These are phyloP conservation scores for Drosophila suboccidentalis DNA, from an alignment of 2,888 invertebrate species.

Conservation along the genomic window DNA sequence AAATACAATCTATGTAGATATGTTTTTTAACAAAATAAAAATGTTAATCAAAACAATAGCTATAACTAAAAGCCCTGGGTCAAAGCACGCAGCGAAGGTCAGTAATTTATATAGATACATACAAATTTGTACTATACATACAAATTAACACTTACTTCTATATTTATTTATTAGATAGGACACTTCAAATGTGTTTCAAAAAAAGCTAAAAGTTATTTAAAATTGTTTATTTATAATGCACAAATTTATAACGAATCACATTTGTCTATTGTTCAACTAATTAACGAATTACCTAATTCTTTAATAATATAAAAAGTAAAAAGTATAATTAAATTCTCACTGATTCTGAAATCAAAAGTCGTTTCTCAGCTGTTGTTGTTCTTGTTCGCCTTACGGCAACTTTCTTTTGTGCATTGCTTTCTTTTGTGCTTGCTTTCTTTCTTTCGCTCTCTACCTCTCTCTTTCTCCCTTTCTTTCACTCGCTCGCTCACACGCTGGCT, in stretches of 20 bases:
- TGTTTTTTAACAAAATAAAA: constrained; percentile 27
- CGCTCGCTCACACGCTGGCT: background rate
- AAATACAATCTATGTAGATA: constrained; percentile 36
- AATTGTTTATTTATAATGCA: background rate
- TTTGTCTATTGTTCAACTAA: background rate
- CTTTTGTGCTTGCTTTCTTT: constrained; percentile 48
- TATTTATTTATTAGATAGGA: constrained; percentile 28
- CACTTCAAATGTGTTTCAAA: constrained; percentile 3
- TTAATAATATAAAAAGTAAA: background rate
- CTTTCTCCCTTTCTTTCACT: background rate
- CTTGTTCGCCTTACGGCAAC: constrained; percentile 22
- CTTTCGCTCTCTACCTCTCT: constrained; percentile 8
- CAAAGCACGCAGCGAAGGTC: constrained; percentile 74
- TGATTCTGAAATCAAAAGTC: constrained; percentile 75
- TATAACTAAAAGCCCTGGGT: constrained; percentile 49
- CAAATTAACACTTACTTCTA: background rate
- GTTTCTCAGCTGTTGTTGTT: constrained; percentile 1
- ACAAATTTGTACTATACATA: background rate
- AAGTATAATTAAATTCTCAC: constrained; percentile 9
- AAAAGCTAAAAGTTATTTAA: constrained; percentile 55
- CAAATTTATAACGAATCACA: background rate
- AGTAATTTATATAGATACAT: constrained; percentile 16
- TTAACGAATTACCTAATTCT: background rate
- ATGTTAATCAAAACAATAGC: constrained; percentile 59
- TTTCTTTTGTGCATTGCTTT: constrained; percentile 59